Conservation (phyloP, 2,888 invertebrate genomes). For the Plebejus melissa region DNA sequence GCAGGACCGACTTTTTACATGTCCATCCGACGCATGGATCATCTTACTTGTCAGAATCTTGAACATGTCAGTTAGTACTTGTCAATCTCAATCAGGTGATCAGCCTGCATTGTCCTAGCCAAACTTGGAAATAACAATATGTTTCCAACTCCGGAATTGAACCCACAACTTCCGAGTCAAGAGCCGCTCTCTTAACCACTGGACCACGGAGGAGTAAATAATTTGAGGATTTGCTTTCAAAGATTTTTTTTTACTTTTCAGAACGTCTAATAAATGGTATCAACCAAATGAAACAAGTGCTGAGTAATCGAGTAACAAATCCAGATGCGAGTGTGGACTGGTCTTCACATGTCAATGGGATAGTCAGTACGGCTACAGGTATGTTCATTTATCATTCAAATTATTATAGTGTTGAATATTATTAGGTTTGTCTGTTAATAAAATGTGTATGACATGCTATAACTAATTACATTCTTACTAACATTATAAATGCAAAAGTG, state of each 20-base stretch:
- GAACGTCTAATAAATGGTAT: slow-evolving; percentile 89
- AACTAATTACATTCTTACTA: neutral
- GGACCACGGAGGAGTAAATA: too few relatives aligned
- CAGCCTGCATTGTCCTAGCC: too few relatives aligned
- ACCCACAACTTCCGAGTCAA: too few relatives aligned
- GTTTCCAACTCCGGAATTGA: too few relatives aligned
- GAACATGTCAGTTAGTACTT: too few relatives aligned
- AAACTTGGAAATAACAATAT: too few relatives aligned
- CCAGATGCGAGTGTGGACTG: slow-evolving; percentile 79
- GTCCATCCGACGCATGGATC: too few relatives aligned
- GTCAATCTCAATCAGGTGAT: too few relatives aligned
- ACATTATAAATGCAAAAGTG: too few relatives aligned
- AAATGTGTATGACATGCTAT: neutral
- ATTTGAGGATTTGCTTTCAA: neutral
- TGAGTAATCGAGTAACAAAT: slow-evolving; percentile 83
- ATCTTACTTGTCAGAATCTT: too few relatives aligned
- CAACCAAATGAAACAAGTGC: slow-evolving; percentile 85
- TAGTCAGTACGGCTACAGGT: slow-evolving; percentile 85
- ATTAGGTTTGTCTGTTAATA: neutral
- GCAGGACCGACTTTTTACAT: too few relatives aligned
- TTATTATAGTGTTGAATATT: neutral
- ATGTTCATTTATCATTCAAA: slow-evolving; percentile 38
- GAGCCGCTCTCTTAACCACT: too few relatives aligned
- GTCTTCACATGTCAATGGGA: slow-evolving; percentile 84
- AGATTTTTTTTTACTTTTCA: slow-evolving; percentile 57